Conservation (phyloP, 2,797 vertebrate genomes). For the Cygnus olor region DNA sequence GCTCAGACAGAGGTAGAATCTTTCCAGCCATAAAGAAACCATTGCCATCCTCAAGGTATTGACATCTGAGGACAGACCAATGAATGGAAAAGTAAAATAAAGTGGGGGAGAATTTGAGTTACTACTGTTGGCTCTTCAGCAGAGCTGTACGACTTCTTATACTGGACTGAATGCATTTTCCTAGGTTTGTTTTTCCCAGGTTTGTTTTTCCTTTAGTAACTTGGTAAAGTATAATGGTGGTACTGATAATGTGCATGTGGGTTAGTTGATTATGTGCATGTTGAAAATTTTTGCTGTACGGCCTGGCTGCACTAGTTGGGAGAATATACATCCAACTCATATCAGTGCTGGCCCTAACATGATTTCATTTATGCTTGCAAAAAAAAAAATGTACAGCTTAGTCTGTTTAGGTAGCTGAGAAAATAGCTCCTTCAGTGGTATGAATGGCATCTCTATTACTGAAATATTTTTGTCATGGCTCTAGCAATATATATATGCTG, state of each 20-base stretch:
- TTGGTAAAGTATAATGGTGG: not conserved
- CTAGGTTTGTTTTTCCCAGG: not conserved
- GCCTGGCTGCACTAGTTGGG: not conserved
- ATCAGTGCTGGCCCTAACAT: not conserved
- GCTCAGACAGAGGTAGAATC: not conserved
- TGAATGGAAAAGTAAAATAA: not conserved
- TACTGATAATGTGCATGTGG: not conserved
- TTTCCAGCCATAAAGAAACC: not conserved
- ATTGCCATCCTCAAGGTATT: not conserved
- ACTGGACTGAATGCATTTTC: not conserved
- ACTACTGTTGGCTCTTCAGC: not conserved
- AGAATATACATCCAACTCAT: not conserved
- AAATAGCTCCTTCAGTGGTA: conserved; percentile 28
- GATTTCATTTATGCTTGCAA: not conserved
- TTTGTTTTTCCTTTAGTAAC: not conserved
- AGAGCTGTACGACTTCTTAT: not conserved
- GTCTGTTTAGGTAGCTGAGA: conserved; percentile 38
- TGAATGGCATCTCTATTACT: conserved; percentile 32
- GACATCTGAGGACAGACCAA: not conserved
- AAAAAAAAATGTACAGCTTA: not conserved
- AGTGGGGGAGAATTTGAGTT: not conserved
- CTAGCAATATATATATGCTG: not conserved
- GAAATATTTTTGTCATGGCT: conserved; percentile 28
- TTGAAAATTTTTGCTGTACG: not conserved
- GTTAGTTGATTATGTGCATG: not conserved